These are phyloP conservation scores for Dipodomys spectabilis DNA, from an alignment of 2,113 vertebrate species.

Conservation along the genomic window DNA sequence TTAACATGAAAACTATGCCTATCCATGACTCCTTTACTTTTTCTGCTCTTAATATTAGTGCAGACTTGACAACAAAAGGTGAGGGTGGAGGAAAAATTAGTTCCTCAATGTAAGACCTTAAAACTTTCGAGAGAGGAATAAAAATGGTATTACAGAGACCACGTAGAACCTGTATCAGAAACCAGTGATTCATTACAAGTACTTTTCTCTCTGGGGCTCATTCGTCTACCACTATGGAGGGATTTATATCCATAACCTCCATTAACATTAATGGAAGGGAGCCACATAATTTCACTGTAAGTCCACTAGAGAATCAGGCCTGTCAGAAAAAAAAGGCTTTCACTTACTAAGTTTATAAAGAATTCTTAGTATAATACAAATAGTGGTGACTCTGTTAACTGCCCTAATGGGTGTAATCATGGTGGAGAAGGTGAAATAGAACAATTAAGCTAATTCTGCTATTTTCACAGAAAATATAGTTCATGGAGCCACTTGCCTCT, in stretches of 20 bases:
- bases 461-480: constrained; percentile 29
- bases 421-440: constrained; percentile 77
- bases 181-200: constrained; percentile 69
- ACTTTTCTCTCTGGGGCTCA: constrained; percentile 73
- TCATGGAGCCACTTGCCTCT: neutral
- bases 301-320: constrained; percentile 50
- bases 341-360: constrained; percentile 82
- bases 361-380: constrained; percentile 83
- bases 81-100: neutral
- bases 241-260: constrained; percentile 73
- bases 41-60: constrained; percentile 10
- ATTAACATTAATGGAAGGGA: constrained; percentile 79
- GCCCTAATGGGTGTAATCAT: constrained; percentile 75
- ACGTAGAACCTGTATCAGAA: constrained; percentile 44
- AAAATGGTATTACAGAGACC: constrained; percentile 27
- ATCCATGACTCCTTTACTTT: neutral
- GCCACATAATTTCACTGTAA: constrained; percentile 73
- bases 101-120: constrained; percentile 28
- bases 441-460: constrained; percentile 83
- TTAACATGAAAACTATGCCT: constrained; percentile 21
- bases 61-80: neutral
- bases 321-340: constrained; percentile 67
- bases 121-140: constrained; percentile 31
- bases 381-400: constrained; percentile 78
- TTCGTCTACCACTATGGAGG: constrained; percentile 45